Base-by-base conservation (phyloP, 2,113 vertebrate genomes). In the Anolis sagrei region DNA sequence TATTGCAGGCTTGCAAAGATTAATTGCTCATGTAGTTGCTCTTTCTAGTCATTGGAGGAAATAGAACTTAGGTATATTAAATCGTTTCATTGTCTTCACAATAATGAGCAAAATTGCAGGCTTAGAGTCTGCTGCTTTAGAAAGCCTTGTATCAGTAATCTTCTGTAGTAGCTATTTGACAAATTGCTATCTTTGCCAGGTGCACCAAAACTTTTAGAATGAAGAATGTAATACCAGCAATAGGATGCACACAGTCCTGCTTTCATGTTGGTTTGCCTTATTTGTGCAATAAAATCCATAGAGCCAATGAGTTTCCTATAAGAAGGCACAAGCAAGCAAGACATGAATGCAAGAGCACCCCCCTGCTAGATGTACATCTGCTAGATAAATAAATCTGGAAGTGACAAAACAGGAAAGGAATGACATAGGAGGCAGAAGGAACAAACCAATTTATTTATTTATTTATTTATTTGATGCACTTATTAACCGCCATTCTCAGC, bases 1-100 rank as follows among this genome's bases (percentile, higher is more conserved):
- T 66, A 34, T 79, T 61, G 9, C 61, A 48, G 36, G 75, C 73
- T 76, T 76, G 54, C 72, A 64, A 83, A 75, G 54, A 83, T 83
- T 83, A 75, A 82, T 39, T 82, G 69, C 70, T 58, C 74, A 61
- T 44, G 61, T n/a, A 83, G 58, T 62, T 74, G 13, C 36, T 58
- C 49, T 82, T 73, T 73, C 39, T 61, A 25, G 36, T 83, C 61
- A 34, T 73, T 2, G 7, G 16, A 21, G 29, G 21, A 74, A 23
- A 6, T 13, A 83, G 29, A 32, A 73, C 61, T 32, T 32, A 82
- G 58, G 16, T 34, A 82, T 39, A 54, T 58, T 73, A 44, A 18
- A 82, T 73, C 61, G 11, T 36, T 83, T 39, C 7, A 6, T 19
- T 61, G 68, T 18, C 70, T 39, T 11, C 32, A 58, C 83, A 51